These are phyloP conservation scores for Semicossyphus pulcher DNA, from an alignment of 2,113 vertebrate species.

Conservation along the genomic window DNA sequence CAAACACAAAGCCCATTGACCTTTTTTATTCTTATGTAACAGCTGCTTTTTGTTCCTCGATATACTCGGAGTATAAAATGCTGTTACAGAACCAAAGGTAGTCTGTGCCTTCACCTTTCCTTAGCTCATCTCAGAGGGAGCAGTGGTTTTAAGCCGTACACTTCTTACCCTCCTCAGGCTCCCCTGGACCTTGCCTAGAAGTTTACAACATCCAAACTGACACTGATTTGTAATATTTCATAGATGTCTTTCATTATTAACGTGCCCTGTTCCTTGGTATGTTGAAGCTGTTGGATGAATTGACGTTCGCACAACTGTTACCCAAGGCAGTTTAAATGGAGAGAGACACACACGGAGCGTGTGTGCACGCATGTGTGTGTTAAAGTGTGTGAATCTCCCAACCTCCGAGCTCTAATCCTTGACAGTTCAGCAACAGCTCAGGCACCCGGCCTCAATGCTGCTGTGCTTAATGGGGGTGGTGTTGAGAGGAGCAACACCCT, in stretches of 20 bases:
- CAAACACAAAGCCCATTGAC: background rate
- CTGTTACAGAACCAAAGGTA: background rate
- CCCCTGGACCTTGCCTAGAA: conserved; percentile 18
- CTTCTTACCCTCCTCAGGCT: conserved; percentile 16
- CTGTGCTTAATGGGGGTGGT: conserved; percentile 31
- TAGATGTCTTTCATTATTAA: conserved; percentile 63
- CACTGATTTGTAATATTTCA: conserved; percentile 64
- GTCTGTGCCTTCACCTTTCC: background rate
- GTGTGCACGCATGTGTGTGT: conserved; percentile 12
- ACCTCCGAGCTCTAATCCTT: conserved; percentile 58
- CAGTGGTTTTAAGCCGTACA: conserved; percentile 17
- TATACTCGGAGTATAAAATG: background rate
- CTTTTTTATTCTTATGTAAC: background rate
- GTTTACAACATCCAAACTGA: conserved; percentile 55
- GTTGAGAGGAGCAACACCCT: conserved; percentile 32
- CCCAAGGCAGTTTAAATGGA: conserved; percentile 30
- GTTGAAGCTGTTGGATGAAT: conserved; percentile 25
- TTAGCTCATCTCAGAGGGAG: background rate
- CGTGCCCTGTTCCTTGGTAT: conserved; percentile 11
- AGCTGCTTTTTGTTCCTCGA: background rate
- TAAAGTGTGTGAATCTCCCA: conserved; percentile 41
- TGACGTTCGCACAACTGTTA: conserved; percentile 19
- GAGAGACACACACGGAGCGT: background rate
- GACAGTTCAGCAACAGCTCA: conserved; percentile 51
- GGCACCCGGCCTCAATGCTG: conserved; percentile 20